Base-by-base conservation (phyloP, 2,888 invertebrate genomes). In the Tuta absoluta region DNA sequence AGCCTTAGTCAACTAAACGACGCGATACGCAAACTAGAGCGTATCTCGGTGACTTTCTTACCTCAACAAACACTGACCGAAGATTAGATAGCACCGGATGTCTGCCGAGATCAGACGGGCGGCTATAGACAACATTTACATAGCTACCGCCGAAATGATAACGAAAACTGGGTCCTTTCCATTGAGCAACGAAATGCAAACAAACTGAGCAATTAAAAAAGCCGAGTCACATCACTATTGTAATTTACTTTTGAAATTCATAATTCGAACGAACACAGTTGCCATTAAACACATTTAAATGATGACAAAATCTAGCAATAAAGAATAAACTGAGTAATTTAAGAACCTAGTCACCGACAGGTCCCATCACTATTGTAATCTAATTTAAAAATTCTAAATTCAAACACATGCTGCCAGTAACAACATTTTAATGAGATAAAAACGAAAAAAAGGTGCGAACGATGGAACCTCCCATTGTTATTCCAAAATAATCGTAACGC, bases 1-100 rank as follows among this genome's bases (percentile, higher is more conserved):
- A 64, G 17, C 33, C 70, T 71, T 69, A 66, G 65, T 65, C 66
- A 67, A 56, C 58, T 58, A 62, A 67, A 65, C 70, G 72, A 71
- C 71, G 70, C 33, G 75, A 73, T 72, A 74, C 67, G 75, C 70
- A 72, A 64, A 62, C 69, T 66, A 65, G 67, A 67, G 84, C 81
- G 82, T 85, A 85, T 86, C 85, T 84, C 79, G 75, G 81, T 85
- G 80, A 78, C 80, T 84, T 80, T 84, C 81, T 77, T 74, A 75
- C 75, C 81, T 83, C 73, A 74, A 76, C 82, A 87, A 87, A 89
- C 88, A 87, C 89, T 90, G 90, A 89, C 90, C 89, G 84, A 73
- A 89, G 90, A 91, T 91, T 85, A 91, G 90, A 91, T 90, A 90
- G 82, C 80, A 79, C 81, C 86, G 89, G 89, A 89, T 89, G 89